Base-by-base conservation (phyloP, 2,888 invertebrate species). In the Tinea pellionella region DNA sequence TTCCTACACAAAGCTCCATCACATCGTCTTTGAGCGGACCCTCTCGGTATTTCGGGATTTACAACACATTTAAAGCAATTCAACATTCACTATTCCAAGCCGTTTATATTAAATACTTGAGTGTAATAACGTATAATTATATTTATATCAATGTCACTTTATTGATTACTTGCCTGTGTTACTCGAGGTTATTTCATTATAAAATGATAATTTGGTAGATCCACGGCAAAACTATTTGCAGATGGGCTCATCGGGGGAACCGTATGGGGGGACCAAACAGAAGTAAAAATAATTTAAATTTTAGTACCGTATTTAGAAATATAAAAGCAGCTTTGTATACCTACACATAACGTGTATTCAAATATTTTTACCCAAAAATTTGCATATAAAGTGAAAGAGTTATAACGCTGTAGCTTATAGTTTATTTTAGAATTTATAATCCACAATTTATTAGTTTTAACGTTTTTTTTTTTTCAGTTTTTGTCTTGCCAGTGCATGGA, bases 301-400 rank as follows among this genome's bases (percentile, higher is more conserved):
- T 9, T 37, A 24, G 24, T 24, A 24, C 3, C 6, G 6, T 6
- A 24, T 24, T 24, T 37, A 37, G 37, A 37, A 12, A n/a, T 37
- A 37, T 9, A n/a, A 37, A 37, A 37, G n/a, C 37, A 37, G n/a
- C 9, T 37, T 37, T 9, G 37, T 37, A 37, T n/a, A 6, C 37
- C 8, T n/a, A n/a, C n/a, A 16, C 47, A 11, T 18, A 11, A n/a
- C 12, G n/a, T 43, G 43, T 47, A 47, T 47, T 11, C 47, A 47
- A 47, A 47, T 47, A 47, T 47, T 47, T 47, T 18, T 47, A 47
- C 47, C 47, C 15, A 2, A 37, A 47, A 47, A 47, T 47, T 47
- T 47, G 18, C 47, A 47, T 47, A 47, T 18, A 47, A 47, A 47
- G 47, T 15, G 47, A 47, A 47, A 47, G 4, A 47, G 47, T 47